phyloP scores from a whole-genome alignment of 1,140 invertebrate genomes.

The Drosophila ironensis region DNA sequence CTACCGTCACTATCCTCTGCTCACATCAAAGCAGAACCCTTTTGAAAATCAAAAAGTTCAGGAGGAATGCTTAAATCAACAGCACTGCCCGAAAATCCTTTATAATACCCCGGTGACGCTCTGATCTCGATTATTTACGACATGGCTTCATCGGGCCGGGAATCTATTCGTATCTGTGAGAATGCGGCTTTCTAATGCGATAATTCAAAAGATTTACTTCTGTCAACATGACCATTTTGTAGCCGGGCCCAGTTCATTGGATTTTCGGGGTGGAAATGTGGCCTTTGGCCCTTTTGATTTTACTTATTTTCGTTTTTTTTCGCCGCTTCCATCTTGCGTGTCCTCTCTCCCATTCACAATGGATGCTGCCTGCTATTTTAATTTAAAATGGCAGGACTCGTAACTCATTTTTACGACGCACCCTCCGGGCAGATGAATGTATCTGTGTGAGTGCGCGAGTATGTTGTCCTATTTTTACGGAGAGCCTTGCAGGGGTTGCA shows the following conservation, averaged over 20 bases:
- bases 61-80: conserved; percentile 53
- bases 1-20: too few relatives aligned
- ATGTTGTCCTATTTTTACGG: conserved; percentile 77
- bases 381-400: conserved; percentile 81
- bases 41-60: conserved; percentile 26
- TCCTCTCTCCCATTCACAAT: conserved; percentile 27
- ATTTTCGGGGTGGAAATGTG: conserved; percentile 64
- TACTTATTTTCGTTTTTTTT: conserved; percentile 39
- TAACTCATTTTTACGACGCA: conserved; percentile 82
- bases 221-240: conserved; percentile 81
- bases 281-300: conserved; percentile 72
- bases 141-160: conserved; percentile 74
- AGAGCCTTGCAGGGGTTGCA: conserved; percentile 72
- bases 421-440: conserved; percentile 55
- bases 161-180: conserved; percentile 45
- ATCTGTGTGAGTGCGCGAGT: conserved; percentile 33
- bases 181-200: conserved; percentile 78
- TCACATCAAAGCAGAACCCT: neutral
- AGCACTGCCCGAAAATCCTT: conserved; percentile 68
- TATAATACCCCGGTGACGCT: conserved; percentile 67
- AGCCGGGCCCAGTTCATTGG: conserved; percentile 13
- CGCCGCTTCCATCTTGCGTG: conserved; percentile 46
- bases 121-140: conserved; percentile 69
- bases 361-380: conserved; percentile 71
- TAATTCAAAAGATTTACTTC: conserved; percentile 82